These are phyloP conservation scores for Lytechinus variegatus DNA, from an alignment of 35 echinoderm and acorn worm genomes.

Conservation along the genomic window DNA sequence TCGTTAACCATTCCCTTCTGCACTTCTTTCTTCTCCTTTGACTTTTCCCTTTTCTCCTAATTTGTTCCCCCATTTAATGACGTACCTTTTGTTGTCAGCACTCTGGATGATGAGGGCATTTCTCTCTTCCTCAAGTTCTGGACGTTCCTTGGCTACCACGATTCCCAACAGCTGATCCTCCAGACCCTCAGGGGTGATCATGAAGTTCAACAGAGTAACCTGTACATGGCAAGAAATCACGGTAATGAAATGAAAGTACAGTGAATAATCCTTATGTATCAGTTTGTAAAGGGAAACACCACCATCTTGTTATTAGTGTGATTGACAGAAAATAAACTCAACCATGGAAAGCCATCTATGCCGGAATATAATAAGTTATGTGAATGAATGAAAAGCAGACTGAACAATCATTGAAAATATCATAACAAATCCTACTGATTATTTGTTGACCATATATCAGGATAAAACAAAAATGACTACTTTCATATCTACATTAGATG, in stretches of 20 bases:
- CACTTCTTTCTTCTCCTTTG: too few relatives aligned
- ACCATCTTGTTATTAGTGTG: too few relatives aligned
- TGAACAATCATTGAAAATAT: not conserved
- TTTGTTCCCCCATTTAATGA: not conserved
- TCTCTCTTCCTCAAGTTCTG: conserved; percentile 95
- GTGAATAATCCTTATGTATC: not conserved
- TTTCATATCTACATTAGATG: not conserved
- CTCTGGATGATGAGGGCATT: conserved; percentile 97
- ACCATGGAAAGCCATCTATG: too few relatives aligned
- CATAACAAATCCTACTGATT: not conserved
- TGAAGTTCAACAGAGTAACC: conserved; percentile 99
- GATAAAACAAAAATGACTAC: not conserved
- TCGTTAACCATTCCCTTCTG: too few relatives aligned
- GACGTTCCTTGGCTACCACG: conserved; percentile 95
- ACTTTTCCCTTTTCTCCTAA: too few relatives aligned
- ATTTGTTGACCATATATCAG: too few relatives aligned
- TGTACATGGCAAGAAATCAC: not conserved
- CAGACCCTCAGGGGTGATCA: conserved; percentile 98
- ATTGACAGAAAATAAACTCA: too few relatives aligned
- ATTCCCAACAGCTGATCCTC: conserved; percentile 98
- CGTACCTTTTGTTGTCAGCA: conserved; percentile 95
- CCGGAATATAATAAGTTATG: too few relatives aligned
- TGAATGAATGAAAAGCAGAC: not conserved
- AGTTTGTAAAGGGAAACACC: not conserved
- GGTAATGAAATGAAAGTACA: not conserved